Evolutionary conservation across 2,113 vertebrate genomes (phyloP), one percentile per base, ranked within the genome.

Genomic region (Columba livia): DNA sequence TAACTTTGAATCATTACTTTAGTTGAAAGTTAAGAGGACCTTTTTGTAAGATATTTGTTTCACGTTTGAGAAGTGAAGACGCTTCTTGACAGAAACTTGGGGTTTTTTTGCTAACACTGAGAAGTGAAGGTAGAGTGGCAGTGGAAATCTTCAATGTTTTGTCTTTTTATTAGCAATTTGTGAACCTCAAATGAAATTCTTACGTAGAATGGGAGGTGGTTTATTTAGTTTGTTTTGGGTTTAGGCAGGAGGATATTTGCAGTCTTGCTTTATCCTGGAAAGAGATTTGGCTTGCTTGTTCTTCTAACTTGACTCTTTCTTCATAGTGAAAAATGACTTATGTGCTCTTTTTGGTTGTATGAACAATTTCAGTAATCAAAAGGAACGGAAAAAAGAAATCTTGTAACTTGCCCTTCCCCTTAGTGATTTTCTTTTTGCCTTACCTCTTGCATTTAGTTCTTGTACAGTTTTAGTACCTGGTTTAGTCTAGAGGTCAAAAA

Each of bases 401-500:
- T 38, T 91, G 20, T 21, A 53, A 56, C 40, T 38, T 11, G 0
- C 12, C 20, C 11, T 79, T 51, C 31, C 17, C 28, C 5, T 79
- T 73, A 6, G 31, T 56, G 32, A 29, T 71, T 82, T 58, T 89
- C 38, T 6, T 71, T 34, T 73, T 80, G 12, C 57, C 15, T 13
- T 89, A 14, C 11, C 19, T 79, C 58, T 75, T 75, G n/a, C 47
- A 56, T 92, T 86, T 85, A 66, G 25, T 91, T 89, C 5, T 31
- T 40, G 40, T 24, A 44, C 0, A 0, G 31, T n/a, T 94, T 51
- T 57, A 48, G 57, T 86, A 66, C 12, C 6, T 0, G 0, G 4
- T 82, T 75, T 87, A 60, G 38, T 23, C 12, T 7, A 56, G 42
- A 56, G 17, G 2, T 8, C 74, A 61, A 71, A 75, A 66, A 86